Base-by-base conservation (phyloP, 1,140 invertebrate genomes). In the Capitella teleta region DNA sequence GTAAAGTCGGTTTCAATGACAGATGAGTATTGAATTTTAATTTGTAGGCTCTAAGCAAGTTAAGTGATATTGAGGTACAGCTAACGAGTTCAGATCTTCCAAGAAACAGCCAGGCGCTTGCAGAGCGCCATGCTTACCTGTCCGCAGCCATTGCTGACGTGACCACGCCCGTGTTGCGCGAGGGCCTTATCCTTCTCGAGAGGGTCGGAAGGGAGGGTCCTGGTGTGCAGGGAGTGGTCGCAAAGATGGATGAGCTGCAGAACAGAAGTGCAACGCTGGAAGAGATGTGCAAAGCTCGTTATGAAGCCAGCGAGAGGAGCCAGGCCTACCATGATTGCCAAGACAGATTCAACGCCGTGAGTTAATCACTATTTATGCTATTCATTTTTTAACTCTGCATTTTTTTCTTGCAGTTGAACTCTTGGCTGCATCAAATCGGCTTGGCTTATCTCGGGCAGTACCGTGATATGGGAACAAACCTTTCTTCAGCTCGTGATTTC, bases 21-120 rank as follows among this genome's bases (percentile, higher is more conserved):
- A 34, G 10, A 21, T 18, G 36, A 40, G 19, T 6, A 21, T 40
- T 40, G 5, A 25, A 6, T 24, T 0, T 2, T 23, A 26, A 21
- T 21, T 3, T 66, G 3, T 58, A 85, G 79, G 83, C 82, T 42
- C 70, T 84, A 36, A 82, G 76, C 46, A 84, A 85, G 67, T 62
- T 87, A 48, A 82, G 85, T 65, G 82, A 87, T 63, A 68, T 87
- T 8, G 84, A 87, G 73, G 77, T 84, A 56, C 82, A 87, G 59
- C 63, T 87, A 48, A 79, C 79, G 32, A 83, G 78, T 25, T 61
- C 59, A 57, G 69, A 73, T 58, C 67, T 83, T 61, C 74, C 80
- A 2, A 67, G 77, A 28, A 80, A 78, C 54, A 82, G 82, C 4
- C 60, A 76, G 2, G 77, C 80, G 57, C 75, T 85, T 42, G 79